These are phyloP conservation scores for Formica aserva DNA, from an alignment of 2,888 invertebrate species.

Conservation along the genomic window DNA sequence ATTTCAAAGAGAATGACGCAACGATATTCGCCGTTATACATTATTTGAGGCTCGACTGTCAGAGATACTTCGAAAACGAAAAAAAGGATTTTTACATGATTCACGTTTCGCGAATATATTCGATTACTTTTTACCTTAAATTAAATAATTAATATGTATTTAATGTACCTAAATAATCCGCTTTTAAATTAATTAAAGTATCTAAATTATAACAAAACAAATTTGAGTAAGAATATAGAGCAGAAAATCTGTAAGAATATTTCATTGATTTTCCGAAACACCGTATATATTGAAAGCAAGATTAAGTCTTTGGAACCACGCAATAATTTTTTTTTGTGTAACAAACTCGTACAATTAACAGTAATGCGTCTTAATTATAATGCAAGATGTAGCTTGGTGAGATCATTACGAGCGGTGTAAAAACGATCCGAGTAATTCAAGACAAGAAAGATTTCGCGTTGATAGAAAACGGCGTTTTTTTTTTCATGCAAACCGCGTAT, in stretches of 20 bases:
- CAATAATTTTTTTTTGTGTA: not conserved
- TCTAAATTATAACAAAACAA: not conserved
- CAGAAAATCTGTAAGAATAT: not conserved
- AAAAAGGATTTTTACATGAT: not conserved
- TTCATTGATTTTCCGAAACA: not conserved
- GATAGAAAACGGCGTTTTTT: not conserved
- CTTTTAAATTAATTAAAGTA: not conserved
- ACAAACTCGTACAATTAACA: not conserved
- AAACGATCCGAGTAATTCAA: constrained; percentile 4
- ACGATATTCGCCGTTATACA: constrained; percentile 12
- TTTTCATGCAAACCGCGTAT: constrained; percentile 24
- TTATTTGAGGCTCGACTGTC: not conserved
- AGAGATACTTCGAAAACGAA: not conserved
- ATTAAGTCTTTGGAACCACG: not conserved
- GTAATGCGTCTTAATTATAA: constrained; percentile 9
- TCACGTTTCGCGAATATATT: not conserved
- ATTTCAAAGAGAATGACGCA: constrained; percentile 25
- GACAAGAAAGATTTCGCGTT: not conserved
- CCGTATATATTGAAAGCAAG: not conserved
- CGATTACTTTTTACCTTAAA: not conserved
- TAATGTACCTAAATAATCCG: not conserved
- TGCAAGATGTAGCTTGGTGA: constrained; percentile 3
- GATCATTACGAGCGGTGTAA: not conserved
- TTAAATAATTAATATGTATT: not conserved
- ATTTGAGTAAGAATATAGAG: not conserved